Base-by-base conservation (phyloP, 2,113 vertebrate species). In the Bubo scandiacus region DNA sequence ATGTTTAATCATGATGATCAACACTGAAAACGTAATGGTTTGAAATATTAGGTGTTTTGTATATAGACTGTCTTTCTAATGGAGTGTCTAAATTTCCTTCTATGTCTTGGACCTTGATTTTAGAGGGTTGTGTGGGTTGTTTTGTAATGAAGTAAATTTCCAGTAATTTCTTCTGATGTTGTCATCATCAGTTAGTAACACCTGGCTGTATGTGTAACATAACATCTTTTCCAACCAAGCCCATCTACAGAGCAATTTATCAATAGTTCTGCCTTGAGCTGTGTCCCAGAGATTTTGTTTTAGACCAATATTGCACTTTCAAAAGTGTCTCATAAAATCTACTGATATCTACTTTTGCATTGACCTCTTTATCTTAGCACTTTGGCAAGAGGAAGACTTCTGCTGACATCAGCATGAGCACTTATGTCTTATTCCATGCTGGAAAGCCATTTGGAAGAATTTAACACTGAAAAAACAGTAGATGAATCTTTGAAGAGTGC, bases 291-390 rank as follows among this genome's bases (percentile, higher is more conserved):
- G 65, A 96, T 97, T 96, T 91, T 78, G 89, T 92, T 95, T 97
- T 74, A 96, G 73, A 52, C 71, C 84, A 81, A 27, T 95, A 57
- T 52, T 75, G 55, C 52, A 38, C 58, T 91, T 88, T 89, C 62
- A 92, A 30, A 75, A 80, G 45, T 80, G 81, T 93, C 40, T 57
- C 47, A 86, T 72, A 70, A 97, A 94, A 81, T 86, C 67, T 88
- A 59, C 61, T 12, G 34, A 26, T 94, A 73, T 54, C 63, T 96
- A n/a, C 90, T 92, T 78, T 55, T 90, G 65, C 43, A 88, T 11
- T 96, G 82, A 70, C 91, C 81, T 97, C 78, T 97, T 97, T 95
- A 96, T 97, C 94, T 96, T 94, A 42, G 66, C 93, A 80, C 87
- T 94, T 94, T 25, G 66, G 86, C 88, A 86, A 86, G 67, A 96